A percentile compares a stretch with the other conserved stretches of the same genome.
These are phyloP conservation scores for Odocoileus hemionus DNA, from an alignment of 2,113 vertebrate genomes.

Conservation along the genomic window DNA sequence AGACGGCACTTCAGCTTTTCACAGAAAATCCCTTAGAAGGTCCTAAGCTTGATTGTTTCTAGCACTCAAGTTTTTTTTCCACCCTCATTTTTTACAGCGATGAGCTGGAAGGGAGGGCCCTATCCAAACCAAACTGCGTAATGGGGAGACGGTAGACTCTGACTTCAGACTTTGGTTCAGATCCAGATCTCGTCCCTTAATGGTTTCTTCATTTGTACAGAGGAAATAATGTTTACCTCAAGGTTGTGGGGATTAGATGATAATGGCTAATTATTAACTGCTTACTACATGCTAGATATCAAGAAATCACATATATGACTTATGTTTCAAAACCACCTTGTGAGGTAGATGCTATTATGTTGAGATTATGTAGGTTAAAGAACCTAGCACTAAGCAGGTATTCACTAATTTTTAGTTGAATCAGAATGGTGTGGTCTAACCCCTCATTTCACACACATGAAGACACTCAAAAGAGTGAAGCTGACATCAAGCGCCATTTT, in stretches of 20 bases:
- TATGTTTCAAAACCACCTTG: not conserved
- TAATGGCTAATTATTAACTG: not conserved
- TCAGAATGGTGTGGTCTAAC: not conserved
- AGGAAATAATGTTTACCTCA: not conserved
- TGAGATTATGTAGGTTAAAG: not conserved
- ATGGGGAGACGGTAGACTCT: not conserved
- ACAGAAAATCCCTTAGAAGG: not conserved
- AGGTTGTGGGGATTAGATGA: not conserved
- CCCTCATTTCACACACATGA: not conserved
- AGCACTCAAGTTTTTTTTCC: not conserved
- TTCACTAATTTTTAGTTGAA: not conserved
- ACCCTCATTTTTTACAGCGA: not conserved
- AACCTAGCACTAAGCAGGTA: not conserved
- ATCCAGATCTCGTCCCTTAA: not conserved
- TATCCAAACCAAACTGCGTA: not conserved
- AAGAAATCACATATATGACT: not conserved
- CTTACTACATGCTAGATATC: not conserved
- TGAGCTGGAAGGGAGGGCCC: not conserved
- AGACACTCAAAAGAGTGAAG: not conserved
- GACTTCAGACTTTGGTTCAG: not conserved
- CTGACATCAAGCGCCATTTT: not conserved
- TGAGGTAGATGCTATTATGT: not conserved
- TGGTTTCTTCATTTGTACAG: not conserved
- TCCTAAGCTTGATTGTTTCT: not conserved
- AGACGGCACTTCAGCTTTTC: not conserved